phyloP scores from a whole-genome alignment of 2,113 vertebrate species.

The Plotosus lineatus region DNA sequence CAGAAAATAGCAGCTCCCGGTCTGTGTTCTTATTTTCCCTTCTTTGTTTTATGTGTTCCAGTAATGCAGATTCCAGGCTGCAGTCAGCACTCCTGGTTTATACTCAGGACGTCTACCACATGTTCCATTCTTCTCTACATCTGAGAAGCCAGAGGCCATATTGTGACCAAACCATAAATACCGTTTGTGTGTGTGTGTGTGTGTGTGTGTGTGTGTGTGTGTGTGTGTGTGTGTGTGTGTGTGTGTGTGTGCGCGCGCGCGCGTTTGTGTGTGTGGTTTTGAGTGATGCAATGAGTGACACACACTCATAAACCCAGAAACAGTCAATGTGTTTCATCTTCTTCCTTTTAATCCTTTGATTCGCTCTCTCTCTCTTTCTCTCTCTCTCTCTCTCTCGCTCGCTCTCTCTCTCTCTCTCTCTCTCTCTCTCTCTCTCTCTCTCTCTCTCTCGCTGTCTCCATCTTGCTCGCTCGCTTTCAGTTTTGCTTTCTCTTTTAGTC shows the following conservation, averaged over 20 bases:
- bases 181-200: neutral
- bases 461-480: too few relatives aligned
- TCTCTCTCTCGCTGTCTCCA: neutral
- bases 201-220: neutral
- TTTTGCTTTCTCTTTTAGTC: neutral
- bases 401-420: too few relatives aligned
- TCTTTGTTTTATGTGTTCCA: constrained; percentile 17
- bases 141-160: constrained; percentile 11
- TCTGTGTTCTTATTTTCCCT: neutral
- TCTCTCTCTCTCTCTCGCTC: neutral
- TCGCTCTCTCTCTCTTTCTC: neutral
- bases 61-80: constrained; percentile 38
- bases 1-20: neutral
- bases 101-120: constrained; percentile 37
- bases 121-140: constrained; percentile 31
- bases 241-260: constrained; percentile 3
- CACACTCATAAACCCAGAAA: constrained; percentile 34
- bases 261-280: neutral
- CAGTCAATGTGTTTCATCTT: constrained; percentile 11
- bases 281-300: constrained; percentile 28
- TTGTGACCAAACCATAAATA: constrained; percentile 22
- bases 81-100: neutral
- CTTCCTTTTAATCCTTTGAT: constrained; percentile 20
- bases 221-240: constrained; percentile 18
- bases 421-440: neutral